Base-by-base conservation (phyloP, 2,888 invertebrate species). In the Tryphoninae sp. region DNA sequence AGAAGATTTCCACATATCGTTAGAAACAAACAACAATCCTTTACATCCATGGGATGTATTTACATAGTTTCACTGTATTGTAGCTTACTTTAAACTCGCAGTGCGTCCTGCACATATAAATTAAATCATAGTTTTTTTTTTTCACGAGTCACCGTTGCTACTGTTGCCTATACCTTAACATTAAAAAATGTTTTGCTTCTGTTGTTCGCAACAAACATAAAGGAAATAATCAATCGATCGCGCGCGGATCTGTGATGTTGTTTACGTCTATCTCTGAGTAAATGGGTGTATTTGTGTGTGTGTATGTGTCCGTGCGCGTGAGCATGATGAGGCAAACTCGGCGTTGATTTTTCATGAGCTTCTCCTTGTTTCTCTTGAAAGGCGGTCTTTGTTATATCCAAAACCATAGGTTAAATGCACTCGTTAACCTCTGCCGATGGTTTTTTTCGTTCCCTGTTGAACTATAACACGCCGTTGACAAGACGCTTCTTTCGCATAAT, bases 11-110 rank as follows among this genome's bases (percentile, higher is more conserved):
- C 89, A 88, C 85, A 86, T 86, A 89, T 86, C 85, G 86, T 87
- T 86, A 85, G 87, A 89, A 89, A 86, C 88, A 88, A 84, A 89
- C 86, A 85, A 86, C 85, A 86, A 86, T 85, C 84, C 69, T 88
- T 88, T 89, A 88, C 89, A 90, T 90, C 90, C 89, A 89, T 89
- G 88, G 90, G 90, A 90, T 90, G 89, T 88, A 88, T 86, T 87
- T 84, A 87, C 83, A 85, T 83, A 86, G 76, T 84, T 89, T 87
- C 84, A 88, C 86, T 85, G 86, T 86, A 88, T 85, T 86, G 85
- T 89, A 85, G 84, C 85, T 88, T 86, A 84, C 84, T 86, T 49
- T 78, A 19, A 73, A 79, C 86, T 88, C 85, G 84, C 78, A 83
- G 84, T 86, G 87, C 87, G 85, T 85, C 85, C 84, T 86, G 85